These are phyloP conservation scores for Micronycteris hirsuta DNA, from an alignment of 2,113 vertebrate species.

Conservation along the genomic window DNA sequence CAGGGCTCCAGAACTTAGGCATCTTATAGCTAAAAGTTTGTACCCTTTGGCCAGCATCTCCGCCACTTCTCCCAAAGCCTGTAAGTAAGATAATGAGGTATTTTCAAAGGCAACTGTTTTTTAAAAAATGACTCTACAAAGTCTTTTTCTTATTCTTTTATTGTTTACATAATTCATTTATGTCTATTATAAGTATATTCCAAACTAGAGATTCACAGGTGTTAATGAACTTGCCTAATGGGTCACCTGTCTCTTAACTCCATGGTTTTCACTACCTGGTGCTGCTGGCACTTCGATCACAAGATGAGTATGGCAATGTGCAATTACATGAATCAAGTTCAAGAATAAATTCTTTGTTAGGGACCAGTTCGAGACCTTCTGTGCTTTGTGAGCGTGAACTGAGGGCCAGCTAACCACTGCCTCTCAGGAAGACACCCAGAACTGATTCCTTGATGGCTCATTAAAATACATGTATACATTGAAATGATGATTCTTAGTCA, in stretches of 20 bases:
- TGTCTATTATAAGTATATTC: background rate
- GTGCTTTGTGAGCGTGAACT: background rate
- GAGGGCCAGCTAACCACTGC: background rate
- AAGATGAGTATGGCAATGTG: background rate
- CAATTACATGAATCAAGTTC: background rate
- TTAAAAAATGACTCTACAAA: background rate
- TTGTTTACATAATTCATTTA: background rate
- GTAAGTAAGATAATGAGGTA: background rate
- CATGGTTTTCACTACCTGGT: background rate
- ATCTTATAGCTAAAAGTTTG: background rate
- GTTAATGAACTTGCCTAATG: background rate
- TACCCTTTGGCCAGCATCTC: background rate
- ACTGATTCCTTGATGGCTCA: background rate
- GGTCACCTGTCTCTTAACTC: background rate
- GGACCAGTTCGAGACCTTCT: background rate
- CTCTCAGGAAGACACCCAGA: background rate
- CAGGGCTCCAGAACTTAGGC: background rate
- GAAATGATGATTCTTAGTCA: background rate
- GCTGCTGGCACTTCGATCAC: background rate
- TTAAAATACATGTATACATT: background rate
- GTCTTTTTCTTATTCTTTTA: background rate
- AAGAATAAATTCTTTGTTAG: background rate
- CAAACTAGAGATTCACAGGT: background rate
- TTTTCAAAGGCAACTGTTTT: background rate
- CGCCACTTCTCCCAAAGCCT: background rate